Evolutionary conservation across 2,113 vertebrate genomes (phyloP), one percentile per base, ranked within the genome.

Genomic region (Glaucomys volans): DNA sequence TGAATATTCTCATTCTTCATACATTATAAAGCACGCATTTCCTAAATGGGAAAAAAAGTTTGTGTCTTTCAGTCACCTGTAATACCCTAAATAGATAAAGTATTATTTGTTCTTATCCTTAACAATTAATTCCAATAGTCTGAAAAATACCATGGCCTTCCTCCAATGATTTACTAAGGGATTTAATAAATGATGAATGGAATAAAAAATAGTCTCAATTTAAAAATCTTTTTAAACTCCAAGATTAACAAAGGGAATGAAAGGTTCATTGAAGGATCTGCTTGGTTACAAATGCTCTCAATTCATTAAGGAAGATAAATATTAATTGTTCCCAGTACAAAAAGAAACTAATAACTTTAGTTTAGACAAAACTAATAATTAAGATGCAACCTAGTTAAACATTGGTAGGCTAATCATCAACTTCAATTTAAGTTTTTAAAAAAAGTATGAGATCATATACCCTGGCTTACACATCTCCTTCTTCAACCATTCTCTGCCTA

Each of bases 251-350:
- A 94, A 93, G 76, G 94, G 64, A 93, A 95, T 67, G 59, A 95
- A 95, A 95, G 22, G 32, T 92, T 94, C 94, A 88, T 4, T 82
- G 77, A 93, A 87, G 3, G 10, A 72, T 90, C 67, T 96, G 54
- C 35, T 37, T 95, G 44, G n/a, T 40, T 93, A 91, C 5, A 91
- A 97, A 88, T 54, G 40, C 8, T 85, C 69, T 96, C 44, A 96
- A 74, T 96, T 96, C 52, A 94, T 54, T 72, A 97, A 94, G 74
- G 24, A 96, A 96, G 72, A 93, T 90, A 94, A 97, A 77, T 84
- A 88, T 87, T 84, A 97, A 87, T 85, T 93, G 88, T 84, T 84
- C 20, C 32, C 1, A 92, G 92, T 88, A 82, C 22, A 85, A 44
- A 88, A 6, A 88, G 44, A 74, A 90, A 66, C 35, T 86, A 71